Base-by-base conservation (phyloP, 35 echinoderm and acorn worm genomes). In the Hemicentrotus pulcherrimus region DNA sequence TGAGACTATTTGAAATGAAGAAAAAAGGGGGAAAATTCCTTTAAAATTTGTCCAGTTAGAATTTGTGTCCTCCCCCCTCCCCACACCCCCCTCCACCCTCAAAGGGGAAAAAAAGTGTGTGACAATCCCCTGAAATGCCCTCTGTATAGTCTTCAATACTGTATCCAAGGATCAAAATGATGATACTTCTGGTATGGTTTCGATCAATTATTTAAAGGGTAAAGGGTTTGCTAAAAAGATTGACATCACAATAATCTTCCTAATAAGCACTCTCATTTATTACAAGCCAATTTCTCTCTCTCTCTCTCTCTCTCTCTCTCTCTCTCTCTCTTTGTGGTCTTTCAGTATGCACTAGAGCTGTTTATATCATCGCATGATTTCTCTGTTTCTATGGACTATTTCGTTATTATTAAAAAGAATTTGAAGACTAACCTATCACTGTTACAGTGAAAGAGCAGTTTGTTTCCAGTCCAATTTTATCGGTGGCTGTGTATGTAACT, bases 401-500 rank as follows among this genome's bases (percentile, higher is more conserved):
- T 86, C 12, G 30, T 31, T 33, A 31, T 22, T 11, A 22, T 86
- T 33, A 86, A 85, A 0, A 31, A 30, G 32, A 31, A 90, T 33
- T 47, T 90, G 32, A 10, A 90, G 24, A 33, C 46, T 41, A 41
- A 41, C 88, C 88, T 41, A 33, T 90, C 24, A 47, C 32, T 41
- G 31, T 16, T 5, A 90, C 32, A 90, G 12, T 41, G 31, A 94
- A 94, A 35, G 94, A 94, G 19, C 55, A 86, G 31, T 31, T 94
- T 18, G 61, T 46, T 46, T 78, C 30, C 31, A 78, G 32, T 85
- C 70, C 61, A 47, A 15, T 31, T 94, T 33, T 33, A 47, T 94
- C 94, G 5, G 6, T 85, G 0, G 94, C 94, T 31, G 94, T 94
- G 70, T 94, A 94, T 16, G 94, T 78, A 31, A 94, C 94, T 15